A percentile compares a stretch with the other conserved stretches of the same genome.
phyloP scores from a whole-genome alignment of 2,888 invertebrate genomes.

The Automeris io region DNA sequence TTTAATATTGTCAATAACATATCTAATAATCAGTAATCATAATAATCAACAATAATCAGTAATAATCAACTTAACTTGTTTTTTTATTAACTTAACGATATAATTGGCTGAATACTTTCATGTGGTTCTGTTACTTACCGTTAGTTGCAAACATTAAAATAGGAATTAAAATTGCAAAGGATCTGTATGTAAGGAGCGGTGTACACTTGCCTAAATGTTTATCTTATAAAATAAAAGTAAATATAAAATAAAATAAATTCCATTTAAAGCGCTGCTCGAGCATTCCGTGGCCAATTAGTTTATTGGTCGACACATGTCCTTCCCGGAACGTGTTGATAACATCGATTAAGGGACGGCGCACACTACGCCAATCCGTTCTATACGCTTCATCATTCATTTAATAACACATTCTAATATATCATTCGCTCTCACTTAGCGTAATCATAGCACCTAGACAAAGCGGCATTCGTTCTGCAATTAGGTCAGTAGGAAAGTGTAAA shows the following conservation, averaged over 20 bases:
- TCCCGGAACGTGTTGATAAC: constrained; percentile 62
- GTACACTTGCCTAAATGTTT: constrained; percentile 6
- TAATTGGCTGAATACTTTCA: too few relatives aligned
- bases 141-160: too few relatives aligned
- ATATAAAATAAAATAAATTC: constrained; percentile 30
- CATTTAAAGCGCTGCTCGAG: constrained; percentile 37
- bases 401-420: constrained; percentile 13
- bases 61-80: too few relatives aligned
- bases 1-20: too few relatives aligned
- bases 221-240: constrained; percentile 38
- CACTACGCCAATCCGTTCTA: constrained; percentile 6
- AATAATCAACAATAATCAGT: too few relatives aligned
- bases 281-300: constrained; percentile 71
- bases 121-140: too few relatives aligned
- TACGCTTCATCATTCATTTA: constrained; percentile 7
- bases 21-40: too few relatives aligned
- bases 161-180: neutral
- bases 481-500: too few relatives aligned
- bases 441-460: too few relatives aligned
- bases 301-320: constrained; percentile 73
- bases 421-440: neutral
- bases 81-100: too few relatives aligned
- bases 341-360: constrained; percentile 32
- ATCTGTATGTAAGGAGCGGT: neutral
- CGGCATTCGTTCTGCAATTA: too few relatives aligned